These are phyloP conservation scores for Drosophila mimica DNA, from an alignment of 2,888 invertebrate species.

Conservation along the genomic window DNA sequence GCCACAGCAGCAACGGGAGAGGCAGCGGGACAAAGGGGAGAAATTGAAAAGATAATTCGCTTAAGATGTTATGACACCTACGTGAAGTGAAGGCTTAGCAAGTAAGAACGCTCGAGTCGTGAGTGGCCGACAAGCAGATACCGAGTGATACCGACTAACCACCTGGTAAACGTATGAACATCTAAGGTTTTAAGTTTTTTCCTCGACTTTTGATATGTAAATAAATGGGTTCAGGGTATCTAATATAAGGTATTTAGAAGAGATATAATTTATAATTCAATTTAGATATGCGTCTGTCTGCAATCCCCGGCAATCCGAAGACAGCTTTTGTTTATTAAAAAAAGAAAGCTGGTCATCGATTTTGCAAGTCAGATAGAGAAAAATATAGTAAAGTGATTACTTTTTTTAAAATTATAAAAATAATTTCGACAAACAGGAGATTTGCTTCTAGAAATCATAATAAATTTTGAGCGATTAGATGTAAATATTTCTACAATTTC, in stretches of 20 bases:
- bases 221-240: background rate
- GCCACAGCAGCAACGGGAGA: background rate
- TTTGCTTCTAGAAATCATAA: no score
- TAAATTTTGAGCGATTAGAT: background rate
- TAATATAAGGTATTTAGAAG: background rate
- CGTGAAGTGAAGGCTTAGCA: background rate
- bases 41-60: background rate
- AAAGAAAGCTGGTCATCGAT: background rate
- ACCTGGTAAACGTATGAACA: background rate
- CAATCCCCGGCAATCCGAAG: background rate
- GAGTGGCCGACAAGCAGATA: background rate
- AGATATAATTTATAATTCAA: background rate
- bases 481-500: background rate
- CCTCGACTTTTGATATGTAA: no score
- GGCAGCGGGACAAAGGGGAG: background rate
- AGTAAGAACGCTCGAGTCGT: background rate
- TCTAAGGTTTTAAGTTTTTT: no score
- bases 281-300: no score
- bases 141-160: background rate
- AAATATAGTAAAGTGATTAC: background rate
- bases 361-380: background rate
- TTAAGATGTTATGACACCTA: background rate
- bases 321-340: background rate
- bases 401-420: background rate
- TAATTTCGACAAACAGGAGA: background rate